Conservation (phyloP, 1,140 invertebrate genomes). For the Brachionus asplanchnoidis region DNA sequence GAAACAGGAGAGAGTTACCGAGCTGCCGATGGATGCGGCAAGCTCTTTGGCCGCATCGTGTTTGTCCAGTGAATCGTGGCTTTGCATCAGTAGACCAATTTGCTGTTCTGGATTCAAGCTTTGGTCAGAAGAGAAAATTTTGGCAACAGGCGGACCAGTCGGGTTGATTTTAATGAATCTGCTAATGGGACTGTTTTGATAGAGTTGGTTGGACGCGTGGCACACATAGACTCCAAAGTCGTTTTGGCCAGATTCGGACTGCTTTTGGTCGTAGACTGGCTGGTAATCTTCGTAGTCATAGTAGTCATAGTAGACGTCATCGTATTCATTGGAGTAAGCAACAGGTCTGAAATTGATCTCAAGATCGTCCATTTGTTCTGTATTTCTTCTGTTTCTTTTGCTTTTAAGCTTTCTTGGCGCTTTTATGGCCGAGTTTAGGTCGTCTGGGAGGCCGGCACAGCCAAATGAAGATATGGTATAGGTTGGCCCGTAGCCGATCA, state of each 20-base stretch:
- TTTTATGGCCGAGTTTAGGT: not conserved
- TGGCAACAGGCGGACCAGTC: not conserved
- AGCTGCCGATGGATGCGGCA: not conserved
- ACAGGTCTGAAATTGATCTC: not conserved
- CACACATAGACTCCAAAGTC: conserved; percentile 36
- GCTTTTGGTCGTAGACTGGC: not conserved
- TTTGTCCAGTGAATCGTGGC: not conserved
- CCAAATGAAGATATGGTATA: conserved; percentile 28
- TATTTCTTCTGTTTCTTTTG: not conserved
- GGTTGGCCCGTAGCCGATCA: conserved; percentile 32
- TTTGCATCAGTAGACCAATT: not conserved
- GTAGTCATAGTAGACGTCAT: not conserved
- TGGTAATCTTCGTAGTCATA: not conserved
- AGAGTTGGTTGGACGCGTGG: not conserved
- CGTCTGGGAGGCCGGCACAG: not conserved
- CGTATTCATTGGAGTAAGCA: not conserved
- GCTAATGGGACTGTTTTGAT: not conserved
- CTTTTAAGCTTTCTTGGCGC: not conserved
- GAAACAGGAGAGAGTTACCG: not conserved
- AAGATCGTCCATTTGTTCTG: not conserved
- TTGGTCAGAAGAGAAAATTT: not conserved
- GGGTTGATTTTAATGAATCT: conserved; percentile 35
- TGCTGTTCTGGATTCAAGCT: conserved; percentile 3
- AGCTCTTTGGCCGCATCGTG: not conserved
- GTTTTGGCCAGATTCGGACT: not conserved